A percentile compares a stretch with the other conserved stretches of the same genome.
Conservation (phyloP, 2,888 invertebrate species). For the Perizoma flavofasciatum region DNA sequence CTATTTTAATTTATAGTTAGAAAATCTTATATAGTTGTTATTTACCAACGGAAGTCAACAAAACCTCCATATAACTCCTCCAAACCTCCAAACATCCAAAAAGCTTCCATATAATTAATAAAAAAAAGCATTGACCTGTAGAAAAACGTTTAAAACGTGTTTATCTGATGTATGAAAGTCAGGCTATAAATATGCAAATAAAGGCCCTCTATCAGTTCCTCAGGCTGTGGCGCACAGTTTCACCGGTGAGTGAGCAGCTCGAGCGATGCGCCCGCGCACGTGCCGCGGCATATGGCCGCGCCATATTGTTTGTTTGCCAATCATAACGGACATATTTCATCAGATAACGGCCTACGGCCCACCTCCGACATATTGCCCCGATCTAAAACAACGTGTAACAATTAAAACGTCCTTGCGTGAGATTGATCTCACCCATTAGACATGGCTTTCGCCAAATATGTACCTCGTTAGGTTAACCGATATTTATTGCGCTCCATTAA, state of each 20-base stretch:
- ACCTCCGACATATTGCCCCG: constrained; percentile 72
- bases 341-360: constrained; percentile 76
- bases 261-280: constrained; percentile 78
- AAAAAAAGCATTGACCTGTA: constrained; percentile 21
- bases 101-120: too few species aligned
- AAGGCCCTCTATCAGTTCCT: constrained; percentile 28
- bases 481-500: constrained; percentile 31
- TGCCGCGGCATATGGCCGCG: constrained; percentile 82
- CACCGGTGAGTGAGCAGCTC: constrained; percentile 79
- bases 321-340: constrained; percentile 84
- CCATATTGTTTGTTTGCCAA: constrained; percentile 84
- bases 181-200: constrained; percentile 29
- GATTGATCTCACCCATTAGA: constrained; percentile 59
- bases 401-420: constrained; percentile 68
- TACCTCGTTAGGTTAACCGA: constrained; percentile 43
- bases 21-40: too few species aligned
- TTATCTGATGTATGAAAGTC: constrained; percentile 20
- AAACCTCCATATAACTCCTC: too few species aligned
- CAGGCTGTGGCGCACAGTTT: constrained; percentile 61
- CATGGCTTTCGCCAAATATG: constrained; percentile 58
- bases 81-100: too few species aligned
- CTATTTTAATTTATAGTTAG: too few species aligned
- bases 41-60: too few species aligned
- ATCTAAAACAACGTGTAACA: constrained; percentile 80
- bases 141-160: constrained; percentile 16